A percentile compares a stretch with the other conserved stretches of the same genome.
These are phyloP conservation scores for Dipodomys stephensi DNA, from an alignment of 2,113 vertebrate species.

Conservation along the genomic window DNA sequence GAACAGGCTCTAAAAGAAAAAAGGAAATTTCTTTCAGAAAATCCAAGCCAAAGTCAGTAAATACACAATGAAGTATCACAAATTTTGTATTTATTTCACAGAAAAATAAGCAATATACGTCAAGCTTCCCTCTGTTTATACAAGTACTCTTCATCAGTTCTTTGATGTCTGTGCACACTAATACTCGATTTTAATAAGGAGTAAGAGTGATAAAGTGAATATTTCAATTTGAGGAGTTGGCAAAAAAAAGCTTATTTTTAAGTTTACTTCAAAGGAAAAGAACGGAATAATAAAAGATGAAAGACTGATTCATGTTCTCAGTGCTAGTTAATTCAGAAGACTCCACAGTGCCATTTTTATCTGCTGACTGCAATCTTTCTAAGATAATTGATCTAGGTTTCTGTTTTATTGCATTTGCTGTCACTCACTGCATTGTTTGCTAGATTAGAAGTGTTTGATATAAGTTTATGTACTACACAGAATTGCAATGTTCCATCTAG, in stretches of 20 bases:
- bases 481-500: constrained; percentile 72
- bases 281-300: constrained; percentile 81
- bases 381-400: constrained; percentile 61
- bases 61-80: constrained; percentile 18
- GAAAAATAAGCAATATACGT: constrained; percentile 68
- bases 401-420: constrained; percentile 71
- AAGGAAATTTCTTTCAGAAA: constrained; percentile 63
- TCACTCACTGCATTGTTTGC: constrained; percentile 66
- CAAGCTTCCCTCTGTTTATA: constrained; percentile 66
- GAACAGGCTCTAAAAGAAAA: constrained; percentile 12
- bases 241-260: constrained; percentile 80
- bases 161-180: constrained; percentile 76
- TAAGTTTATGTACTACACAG: constrained; percentile 72
- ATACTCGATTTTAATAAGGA: constrained; percentile 75
- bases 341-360: constrained; percentile 10
- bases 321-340: constrained; percentile 49
- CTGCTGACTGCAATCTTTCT: constrained; percentile 43
- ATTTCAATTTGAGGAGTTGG: constrained; percentile 77
- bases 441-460: constrained; percentile 72
- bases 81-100: constrained; percentile 61
- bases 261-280: constrained; percentile 78
- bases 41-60: constrained; percentile 46
- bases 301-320: constrained; percentile 62
- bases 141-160: constrained; percentile 58
- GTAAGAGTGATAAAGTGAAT: constrained; percentile 75